Base-by-base conservation (phyloP, 2,888 invertebrate species). In the Drosophila bunnanda region DNA sequence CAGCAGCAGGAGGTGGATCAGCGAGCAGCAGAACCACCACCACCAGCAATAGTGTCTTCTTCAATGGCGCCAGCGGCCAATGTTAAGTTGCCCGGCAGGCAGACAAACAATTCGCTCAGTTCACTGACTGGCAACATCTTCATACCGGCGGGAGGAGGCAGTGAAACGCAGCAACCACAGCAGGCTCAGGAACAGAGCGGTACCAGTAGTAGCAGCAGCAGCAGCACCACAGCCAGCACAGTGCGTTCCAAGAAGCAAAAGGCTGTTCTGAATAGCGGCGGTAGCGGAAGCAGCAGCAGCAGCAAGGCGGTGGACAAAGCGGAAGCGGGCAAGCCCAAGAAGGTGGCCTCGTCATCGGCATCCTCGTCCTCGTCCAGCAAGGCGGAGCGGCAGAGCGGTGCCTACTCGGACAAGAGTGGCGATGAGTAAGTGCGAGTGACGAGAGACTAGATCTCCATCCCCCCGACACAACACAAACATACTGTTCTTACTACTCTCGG, bases 51-150 rank as follows among this genome's bases (percentile, higher is more conserved):
- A 50, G 48, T 8, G 13, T 13, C 64, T 28, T n/a, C 41, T 39
- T 36, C 64, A 12, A 92, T 92, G 92, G 91, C 93, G 79, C 92
- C 93, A 76, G 90, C 92, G 52, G 91, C 91, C 41, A 92, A 91
- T 79, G 90, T 92, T 25, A 92, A 92, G 83, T 82, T 93, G 86
- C 92, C 94, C 30, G 97, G 97, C 59, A 93, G 97, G 69, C 97
- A 97, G 92, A 97, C 97, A 12, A 97, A 97, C 90, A 97, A 97
- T 92, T 97, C 97, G 1, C 93, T 97, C 53, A 96, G 97, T 2
- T 96, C 96, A 13, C 95, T 96, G 56, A 96, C 96, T 4, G 97
- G 97, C 32, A 96, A 96, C 91, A 96, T 97, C 76, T 94, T 97
- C 65, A 96, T 97, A 91, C 95, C 92, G 46, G 74, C 78, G 13